Conservation (phyloP, 2,888 invertebrate genomes). For the Brachynemurus nebulosus region DNA sequence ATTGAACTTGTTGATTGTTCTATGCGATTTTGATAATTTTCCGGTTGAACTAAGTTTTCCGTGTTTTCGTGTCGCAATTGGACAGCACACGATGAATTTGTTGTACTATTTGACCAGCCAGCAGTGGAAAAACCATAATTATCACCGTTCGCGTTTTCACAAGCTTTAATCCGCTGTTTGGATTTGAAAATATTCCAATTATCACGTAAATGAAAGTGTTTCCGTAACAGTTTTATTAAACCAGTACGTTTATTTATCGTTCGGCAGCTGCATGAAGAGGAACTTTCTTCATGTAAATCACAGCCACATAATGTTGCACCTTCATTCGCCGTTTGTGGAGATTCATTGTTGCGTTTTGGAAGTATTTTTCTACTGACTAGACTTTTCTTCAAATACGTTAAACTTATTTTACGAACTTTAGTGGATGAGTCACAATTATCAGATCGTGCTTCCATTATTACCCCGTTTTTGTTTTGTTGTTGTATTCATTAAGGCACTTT, state of each 20-base stretch:
- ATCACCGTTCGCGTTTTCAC: neutral
- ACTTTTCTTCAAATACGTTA: slow-evolving; percentile 6
- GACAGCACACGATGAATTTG: neutral
- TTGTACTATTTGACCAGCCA: neutral
- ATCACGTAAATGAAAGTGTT: slow-evolving; percentile 1
- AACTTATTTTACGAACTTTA: slow-evolving; percentile 1
- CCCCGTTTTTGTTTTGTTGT: neutral
- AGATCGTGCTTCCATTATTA: neutral
- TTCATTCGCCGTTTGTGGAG: neutral
- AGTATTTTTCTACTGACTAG: slow-evolving; percentile 6
- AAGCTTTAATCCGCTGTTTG: slow-evolving; percentile 5
- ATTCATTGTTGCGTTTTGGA: neutral
- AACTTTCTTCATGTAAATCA: neutral
- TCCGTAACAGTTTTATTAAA: neutral
- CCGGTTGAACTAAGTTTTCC: neutral
- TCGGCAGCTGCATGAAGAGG: neutral
- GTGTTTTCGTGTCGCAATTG: neutral
- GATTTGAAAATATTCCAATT: slow-evolving; percentile 4
- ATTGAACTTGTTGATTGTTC: neutral
- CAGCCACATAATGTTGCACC: neutral
- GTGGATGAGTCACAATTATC: slow-evolving; percentile 2
- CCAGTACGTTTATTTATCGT: slow-evolving; percentile 1
- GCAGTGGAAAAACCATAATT: neutral
- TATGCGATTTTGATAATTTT: neutral
- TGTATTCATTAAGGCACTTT: slow-evolving; percentile 1